Percentiles rank a stretch among this genome's conserved stretches.
phyloP scores from a whole-genome alignment of 2,113 vertebrate species.

The Dryoscopus gambensis region DNA sequence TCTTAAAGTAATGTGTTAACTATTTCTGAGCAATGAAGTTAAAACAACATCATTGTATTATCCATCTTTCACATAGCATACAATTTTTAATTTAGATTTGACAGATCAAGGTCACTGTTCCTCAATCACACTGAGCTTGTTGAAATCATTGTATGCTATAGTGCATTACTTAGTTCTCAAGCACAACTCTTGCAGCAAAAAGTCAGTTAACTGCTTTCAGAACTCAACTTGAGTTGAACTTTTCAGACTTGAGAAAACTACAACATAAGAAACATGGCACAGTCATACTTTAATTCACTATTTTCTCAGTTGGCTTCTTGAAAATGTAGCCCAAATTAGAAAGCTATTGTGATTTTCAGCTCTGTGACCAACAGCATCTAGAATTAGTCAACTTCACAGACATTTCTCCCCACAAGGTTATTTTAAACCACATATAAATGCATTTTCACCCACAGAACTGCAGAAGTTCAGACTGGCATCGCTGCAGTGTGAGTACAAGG shows the following conservation, averaged over 20 bases:
- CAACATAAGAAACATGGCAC: neutral
- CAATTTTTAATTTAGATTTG: neutral
- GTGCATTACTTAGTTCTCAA: neutral
- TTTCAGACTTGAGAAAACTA: neutral
- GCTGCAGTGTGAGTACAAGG: neutral
- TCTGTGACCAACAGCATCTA: neutral
- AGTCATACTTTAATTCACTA: neutral
- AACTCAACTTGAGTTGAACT: neutral
- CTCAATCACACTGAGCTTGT: neutral
- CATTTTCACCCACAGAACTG: neutral
- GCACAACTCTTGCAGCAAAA: neutral
- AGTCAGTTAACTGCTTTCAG: neutral
- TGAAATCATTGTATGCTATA: neutral
- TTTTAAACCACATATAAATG: neutral
- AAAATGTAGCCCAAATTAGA: neutral
- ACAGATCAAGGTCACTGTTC: neutral
- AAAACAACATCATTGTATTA: neutral
- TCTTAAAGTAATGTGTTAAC: neutral
- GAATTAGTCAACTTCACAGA: neutral
- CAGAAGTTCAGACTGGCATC: neutral
- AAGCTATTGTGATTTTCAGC: neutral
- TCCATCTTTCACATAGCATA: neutral
- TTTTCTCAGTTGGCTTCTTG: neutral
- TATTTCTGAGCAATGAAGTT: neutral
- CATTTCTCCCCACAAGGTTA: neutral